Evolutionary conservation across 2,797 vertebrate genomes (phyloP).

Genomic region (Threskiornis aethiopicus): DNA sequence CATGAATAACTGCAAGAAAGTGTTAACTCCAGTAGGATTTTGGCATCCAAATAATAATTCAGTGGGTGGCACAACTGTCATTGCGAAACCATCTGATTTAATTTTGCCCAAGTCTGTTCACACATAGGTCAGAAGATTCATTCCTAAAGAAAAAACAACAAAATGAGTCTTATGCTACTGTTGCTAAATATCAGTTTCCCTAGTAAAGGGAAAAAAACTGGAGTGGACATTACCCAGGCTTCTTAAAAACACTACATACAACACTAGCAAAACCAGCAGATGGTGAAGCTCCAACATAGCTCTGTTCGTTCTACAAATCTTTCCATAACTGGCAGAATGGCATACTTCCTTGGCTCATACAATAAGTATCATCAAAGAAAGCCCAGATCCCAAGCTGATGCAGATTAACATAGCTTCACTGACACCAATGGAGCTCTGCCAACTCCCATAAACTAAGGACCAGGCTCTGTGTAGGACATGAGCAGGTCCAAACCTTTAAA

Average conservation of each 20-base stretch:
- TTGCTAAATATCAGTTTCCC: slow-evolving; percentile 48
- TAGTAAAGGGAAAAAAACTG: background rate
- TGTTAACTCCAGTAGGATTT: slow-evolving; percentile 68
- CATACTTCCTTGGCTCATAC: background rate
- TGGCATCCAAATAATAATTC: slow-evolving; percentile 70
- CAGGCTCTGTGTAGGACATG: background rate
- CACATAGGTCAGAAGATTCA: slow-evolving; percentile 69
- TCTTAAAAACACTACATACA: background rate
- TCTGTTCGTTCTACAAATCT: background rate
- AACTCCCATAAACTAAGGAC: background rate
- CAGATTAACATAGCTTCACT: background rate
- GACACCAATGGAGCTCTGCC: background rate
- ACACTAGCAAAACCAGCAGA: background rate
- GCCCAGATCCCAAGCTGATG: slow-evolving; percentile 1
- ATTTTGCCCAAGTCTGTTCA: slow-evolving; percentile 67
- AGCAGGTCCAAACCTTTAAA: background rate
- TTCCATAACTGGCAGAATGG: background rate
- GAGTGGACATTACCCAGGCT: slow-evolving; percentile 28
- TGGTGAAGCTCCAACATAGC: background rate
- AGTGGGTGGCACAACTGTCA: slow-evolving; percentile 69
- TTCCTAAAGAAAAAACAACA: slow-evolving; percentile 72
- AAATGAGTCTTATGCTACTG: slow-evolving; percentile 63
- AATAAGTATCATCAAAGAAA: background rate
- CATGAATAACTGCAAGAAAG: slow-evolving; percentile 61
- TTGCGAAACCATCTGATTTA: slow-evolving; percentile 70